A percentile compares a stretch with the other conserved stretches of the same genome.
These are phyloP conservation scores for Esox masquinongy DNA, from an alignment of 2,797 vertebrate species.

Conservation along the genomic window DNA sequence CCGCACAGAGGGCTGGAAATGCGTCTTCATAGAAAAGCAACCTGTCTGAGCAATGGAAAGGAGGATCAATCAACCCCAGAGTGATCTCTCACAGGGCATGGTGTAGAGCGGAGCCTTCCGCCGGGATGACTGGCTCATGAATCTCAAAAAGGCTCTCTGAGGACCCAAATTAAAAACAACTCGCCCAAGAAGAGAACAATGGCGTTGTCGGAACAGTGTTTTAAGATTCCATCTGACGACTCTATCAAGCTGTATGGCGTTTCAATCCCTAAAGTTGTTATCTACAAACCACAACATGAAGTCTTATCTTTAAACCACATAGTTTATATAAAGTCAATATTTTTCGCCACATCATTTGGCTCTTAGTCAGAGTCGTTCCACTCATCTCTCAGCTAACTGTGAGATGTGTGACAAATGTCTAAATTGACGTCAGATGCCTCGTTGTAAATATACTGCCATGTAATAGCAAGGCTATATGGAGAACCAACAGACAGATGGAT, in stretches of 20 bases:
- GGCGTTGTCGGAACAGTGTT: background rate
- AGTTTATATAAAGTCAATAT: background rate
- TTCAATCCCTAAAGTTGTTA: background rate
- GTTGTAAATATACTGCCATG: slow-evolving; percentile 48
- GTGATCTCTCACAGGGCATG: slow-evolving; percentile 12
- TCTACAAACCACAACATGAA: background rate
- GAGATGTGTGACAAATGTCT: slow-evolving; percentile 36
- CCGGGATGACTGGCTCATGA: slow-evolving; percentile 17
- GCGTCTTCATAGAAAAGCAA: background rate
- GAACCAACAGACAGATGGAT: slow-evolving; percentile 30
- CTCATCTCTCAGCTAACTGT: slow-evolving; percentile 5
- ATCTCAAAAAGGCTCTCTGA: slow-evolving; percentile 1
- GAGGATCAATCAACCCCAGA: slow-evolving; percentile 15
- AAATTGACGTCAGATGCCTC: slow-evolving; percentile 31
- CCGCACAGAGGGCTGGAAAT: background rate
- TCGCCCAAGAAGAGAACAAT: slow-evolving; percentile 10
- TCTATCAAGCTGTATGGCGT: background rate
- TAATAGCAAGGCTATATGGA: slow-evolving; percentile 19
- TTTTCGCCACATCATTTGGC: background rate
- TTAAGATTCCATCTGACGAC: background rate
- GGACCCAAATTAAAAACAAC: slow-evolving; percentile 5
- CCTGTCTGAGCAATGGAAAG: background rate
- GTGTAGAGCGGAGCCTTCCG: background rate
- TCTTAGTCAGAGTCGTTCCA: background rate
- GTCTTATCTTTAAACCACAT: background rate